phyloP scores from a whole-genome alignment of 2,888 invertebrate genomes.

The Palloptera scutellata region DNA sequence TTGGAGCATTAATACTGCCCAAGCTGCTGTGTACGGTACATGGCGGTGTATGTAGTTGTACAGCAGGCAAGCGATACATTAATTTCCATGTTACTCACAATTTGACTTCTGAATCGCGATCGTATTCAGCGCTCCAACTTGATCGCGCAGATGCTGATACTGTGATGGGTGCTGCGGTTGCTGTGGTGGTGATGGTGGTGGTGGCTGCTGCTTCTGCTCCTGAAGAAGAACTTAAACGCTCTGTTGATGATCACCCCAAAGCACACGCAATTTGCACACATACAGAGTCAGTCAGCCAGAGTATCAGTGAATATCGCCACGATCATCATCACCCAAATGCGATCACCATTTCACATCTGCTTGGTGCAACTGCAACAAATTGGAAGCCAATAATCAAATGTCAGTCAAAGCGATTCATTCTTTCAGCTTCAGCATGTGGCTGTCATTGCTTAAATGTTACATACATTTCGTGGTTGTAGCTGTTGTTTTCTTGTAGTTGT shows the following conservation, averaged over 20 bases:
- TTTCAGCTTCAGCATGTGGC: slow-evolving; percentile 12
- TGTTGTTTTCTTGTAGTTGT: slow-evolving; percentile 10
- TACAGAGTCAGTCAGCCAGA: slow-evolving; percentile 36
- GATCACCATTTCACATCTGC: slow-evolving; percentile 21
- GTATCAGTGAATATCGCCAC: too few species aligned
- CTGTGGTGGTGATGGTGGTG: slow-evolving; percentile 35
- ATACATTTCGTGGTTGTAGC: slow-evolving; percentile 20
- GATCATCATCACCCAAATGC: too few species aligned
- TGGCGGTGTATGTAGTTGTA: slow-evolving; percentile 35
- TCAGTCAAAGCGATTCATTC: slow-evolving; percentile 46
- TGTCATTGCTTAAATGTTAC: slow-evolving; percentile 24
- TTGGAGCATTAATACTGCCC: not conserved
- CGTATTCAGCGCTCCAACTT: slow-evolving; percentile 19
- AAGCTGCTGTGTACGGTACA: slow-evolving; percentile 26
- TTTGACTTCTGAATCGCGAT: slow-evolving; percentile 25
- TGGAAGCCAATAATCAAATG: slow-evolving; percentile 65
- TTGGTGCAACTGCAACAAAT: slow-evolving; percentile 50
- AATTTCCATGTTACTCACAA: slow-evolving; percentile 24
- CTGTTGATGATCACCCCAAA: not conserved
- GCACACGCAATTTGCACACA: slow-evolving; percentile 20
- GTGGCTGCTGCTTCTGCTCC: slow-evolving; percentile 4
- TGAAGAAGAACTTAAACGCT: not conserved
- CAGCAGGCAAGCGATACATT: slow-evolving; percentile 9
- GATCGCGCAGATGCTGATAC: slow-evolving; percentile 22
- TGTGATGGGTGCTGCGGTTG: slow-evolving; percentile 10